Percentiles rank a stretch among this genome's conserved stretches.
Conservation (phyloP, 2,797 vertebrate genomes). For the Taeniopygia guttata region DNA sequence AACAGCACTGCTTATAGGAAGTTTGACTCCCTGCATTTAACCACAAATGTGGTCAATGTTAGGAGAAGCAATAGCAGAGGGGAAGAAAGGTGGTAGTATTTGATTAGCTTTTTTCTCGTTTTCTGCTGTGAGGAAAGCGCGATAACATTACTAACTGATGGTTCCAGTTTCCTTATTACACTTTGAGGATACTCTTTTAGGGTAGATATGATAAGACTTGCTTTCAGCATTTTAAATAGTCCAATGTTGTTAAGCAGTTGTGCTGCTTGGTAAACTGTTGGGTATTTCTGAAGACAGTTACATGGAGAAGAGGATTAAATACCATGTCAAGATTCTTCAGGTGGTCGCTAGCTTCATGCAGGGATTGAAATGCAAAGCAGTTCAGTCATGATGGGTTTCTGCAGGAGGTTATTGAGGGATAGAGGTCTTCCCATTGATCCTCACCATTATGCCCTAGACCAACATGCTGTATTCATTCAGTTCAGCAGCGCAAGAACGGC, state of each 20-base stretch:
- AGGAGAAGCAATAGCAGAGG: background rate
- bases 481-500: background rate
- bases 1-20: conserved; percentile 43
- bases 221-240: background rate
- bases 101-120: conserved; percentile 33
- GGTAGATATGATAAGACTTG: background rate
- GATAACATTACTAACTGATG: background rate
- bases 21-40: conserved; percentile 52
- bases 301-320: background rate
- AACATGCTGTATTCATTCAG: background rate
- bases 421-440: background rate
- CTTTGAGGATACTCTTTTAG: background rate
- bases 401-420: background rate
- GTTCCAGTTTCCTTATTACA: background rate
- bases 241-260: background rate
- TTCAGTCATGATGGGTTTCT: background rate
- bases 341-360: background rate
- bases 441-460: fast-evolving
- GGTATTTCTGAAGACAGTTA: background rate
- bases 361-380: background rate
- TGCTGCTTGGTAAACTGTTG: background rate
- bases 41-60: conserved; percentile 59
- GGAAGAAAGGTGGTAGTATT: conserved; percentile 58
- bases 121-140: background rate
- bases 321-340: background rate